Conservation (phyloP, 2,888 invertebrate species). For the Leucophenga montana region DNA sequence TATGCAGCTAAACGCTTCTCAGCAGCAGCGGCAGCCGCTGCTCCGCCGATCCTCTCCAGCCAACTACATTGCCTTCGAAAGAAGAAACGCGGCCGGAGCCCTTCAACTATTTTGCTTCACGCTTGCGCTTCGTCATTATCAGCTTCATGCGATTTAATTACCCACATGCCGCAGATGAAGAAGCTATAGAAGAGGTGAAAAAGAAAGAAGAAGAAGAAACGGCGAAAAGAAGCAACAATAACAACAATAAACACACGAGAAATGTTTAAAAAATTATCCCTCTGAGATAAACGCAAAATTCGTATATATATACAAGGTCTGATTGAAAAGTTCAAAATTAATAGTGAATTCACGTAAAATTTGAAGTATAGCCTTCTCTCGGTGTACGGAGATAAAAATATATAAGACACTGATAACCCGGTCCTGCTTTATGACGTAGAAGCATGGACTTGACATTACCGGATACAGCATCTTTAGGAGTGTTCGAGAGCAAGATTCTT, state of each 20-base stretch:
- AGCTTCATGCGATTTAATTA: conserved; percentile 62
- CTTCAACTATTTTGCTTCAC: conserved; percentile 40
- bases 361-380: neutral
- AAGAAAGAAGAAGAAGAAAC: conserved; percentile 28
- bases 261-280: conserved; percentile 45
- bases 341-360: too few species aligned
- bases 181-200: neutral
- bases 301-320: conserved; percentile 31
- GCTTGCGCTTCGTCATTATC: conserved; percentile 50
- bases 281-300: conserved; percentile 60
- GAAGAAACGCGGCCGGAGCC: conserved; percentile 33
- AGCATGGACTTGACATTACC: too few species aligned
- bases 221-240: conserved; percentile 31
- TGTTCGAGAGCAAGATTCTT: too few species aligned
- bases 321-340: too few species aligned
- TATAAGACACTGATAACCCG: neutral
- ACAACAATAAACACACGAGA: conserved; percentile 32
- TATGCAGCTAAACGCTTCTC: neutral
- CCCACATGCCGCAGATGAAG: conserved; percentile 41
- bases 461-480: too few species aligned
- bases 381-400: too few species aligned
- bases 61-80: neutral
- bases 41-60: too few species aligned
- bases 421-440: too few species aligned
- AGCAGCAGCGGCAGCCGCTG: neutral